Evolutionary conservation across 2,888 invertebrate species (phyloP).

Genomic region (Cryptus armator): DNA sequence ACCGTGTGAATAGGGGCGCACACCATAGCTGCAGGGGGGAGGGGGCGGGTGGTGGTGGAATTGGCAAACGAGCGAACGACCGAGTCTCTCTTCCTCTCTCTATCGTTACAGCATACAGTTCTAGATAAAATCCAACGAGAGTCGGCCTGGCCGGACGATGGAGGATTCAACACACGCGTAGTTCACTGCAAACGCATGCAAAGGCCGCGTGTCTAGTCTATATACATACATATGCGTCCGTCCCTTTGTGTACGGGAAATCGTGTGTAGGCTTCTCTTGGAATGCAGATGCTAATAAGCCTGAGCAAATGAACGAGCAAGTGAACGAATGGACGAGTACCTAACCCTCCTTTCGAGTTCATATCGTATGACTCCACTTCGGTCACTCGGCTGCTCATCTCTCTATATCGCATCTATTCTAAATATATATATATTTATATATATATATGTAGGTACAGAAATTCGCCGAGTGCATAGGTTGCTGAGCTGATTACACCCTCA

Average conservation of each 20-base stretch:
- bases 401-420: constrained; percentile 18
- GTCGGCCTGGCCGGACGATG: constrained; percentile 41
- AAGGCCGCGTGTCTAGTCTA: not conserved
- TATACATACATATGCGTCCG: not conserved
- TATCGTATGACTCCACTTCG: constrained; percentile 38
- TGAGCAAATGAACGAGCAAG: constrained; percentile 55
- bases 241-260: constrained; percentile 1
- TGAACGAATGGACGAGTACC: constrained; percentile 52
- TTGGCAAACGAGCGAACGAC: constrained; percentile 41
- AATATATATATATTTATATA: not conserved
- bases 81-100: constrained; percentile 27
- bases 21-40: not conserved
- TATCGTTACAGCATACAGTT: constrained; percentile 2
- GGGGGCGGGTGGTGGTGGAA: constrained; percentile 16
- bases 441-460: constrained; percentile 13
- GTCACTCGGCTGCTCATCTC: constrained; percentile 52
- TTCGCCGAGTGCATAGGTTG: constrained; percentile 42
- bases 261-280: constrained; percentile 10
- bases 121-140: constrained; percentile 38
- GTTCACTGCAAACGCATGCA: not conserved
- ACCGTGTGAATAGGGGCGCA: constrained; percentile 31
- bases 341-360: constrained; percentile 15
- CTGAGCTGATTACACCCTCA: constrained; percentile 71
- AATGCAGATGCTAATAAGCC: constrained; percentile 53
- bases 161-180: constrained; percentile 26